These are phyloP conservation scores for Drosophila nigromelanica DNA, from an alignment of 1,140 invertebrate genomes.

Conservation along the genomic window DNA sequence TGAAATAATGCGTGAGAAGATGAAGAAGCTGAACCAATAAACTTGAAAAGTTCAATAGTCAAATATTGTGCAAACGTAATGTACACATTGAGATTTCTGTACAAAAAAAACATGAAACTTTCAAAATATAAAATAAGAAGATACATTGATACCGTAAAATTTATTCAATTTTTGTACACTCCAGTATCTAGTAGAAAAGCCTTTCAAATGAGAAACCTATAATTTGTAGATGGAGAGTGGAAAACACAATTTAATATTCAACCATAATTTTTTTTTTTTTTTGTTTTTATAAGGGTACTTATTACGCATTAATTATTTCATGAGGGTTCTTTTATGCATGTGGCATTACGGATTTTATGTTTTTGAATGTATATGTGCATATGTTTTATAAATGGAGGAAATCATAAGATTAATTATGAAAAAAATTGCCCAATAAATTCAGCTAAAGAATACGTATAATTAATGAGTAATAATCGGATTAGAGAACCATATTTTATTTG, in stretches of 20 bases:
- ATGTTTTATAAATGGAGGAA: too few relatives aligned
- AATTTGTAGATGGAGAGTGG: background rate
- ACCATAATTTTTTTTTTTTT: slow-evolving; percentile 1
- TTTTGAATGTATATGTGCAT: too few relatives aligned
- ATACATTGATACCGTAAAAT: too few relatives aligned
- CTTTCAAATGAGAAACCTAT: background rate
- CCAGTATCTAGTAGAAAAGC: background rate
- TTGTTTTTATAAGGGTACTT: slow-evolving; percentile 20
- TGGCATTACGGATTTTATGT: background rate
- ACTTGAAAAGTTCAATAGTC: slow-evolving; percentile 1
- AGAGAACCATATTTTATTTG: too few relatives aligned
- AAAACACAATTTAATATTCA: slow-evolving; percentile 2
- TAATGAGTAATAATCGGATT: too few relatives aligned
- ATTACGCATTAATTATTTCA: slow-evolving; percentile 15
- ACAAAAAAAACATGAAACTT: too few relatives aligned
- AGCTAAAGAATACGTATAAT: too few relatives aligned
- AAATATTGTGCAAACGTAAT: background rate
- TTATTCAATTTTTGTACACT: too few relatives aligned
- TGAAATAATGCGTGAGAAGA: slow-evolving; percentile 39
- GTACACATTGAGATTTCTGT: too few relatives aligned
- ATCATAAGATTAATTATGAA: too few relatives aligned
- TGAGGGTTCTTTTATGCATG: slow-evolving; percentile 9
- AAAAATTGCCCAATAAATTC: too few relatives aligned
- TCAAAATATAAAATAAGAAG: background rate
- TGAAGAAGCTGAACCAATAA: background rate